Evolutionary conservation across 2,797 vertebrate species (phyloP).

Genomic region (Enteromius argenteus): DNA sequence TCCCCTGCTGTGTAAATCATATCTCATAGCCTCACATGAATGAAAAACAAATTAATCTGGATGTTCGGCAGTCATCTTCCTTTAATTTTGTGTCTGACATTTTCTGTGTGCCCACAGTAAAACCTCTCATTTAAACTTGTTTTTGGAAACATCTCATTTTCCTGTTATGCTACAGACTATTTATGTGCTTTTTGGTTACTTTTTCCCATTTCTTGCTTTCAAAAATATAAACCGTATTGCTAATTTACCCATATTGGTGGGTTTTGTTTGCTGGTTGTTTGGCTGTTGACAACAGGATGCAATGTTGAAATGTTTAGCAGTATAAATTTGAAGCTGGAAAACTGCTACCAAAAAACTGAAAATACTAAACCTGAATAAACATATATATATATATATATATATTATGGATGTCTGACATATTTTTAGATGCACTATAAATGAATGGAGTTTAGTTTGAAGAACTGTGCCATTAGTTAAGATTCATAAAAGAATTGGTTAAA

Average conservation of each 20-base stretch:
- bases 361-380: too few relatives aligned
- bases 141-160: slow-evolving; percentile 31
- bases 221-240: background rate
- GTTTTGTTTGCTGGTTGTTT: background rate
- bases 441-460: background rate
- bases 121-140: slow-evolving; percentile 32
- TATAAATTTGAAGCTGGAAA: background rate
- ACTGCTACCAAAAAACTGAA: background rate
- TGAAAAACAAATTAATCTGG: slow-evolving; percentile 29
- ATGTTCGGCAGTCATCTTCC: slow-evolving; percentile 22
- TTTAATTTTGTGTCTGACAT: slow-evolving; percentile 10
- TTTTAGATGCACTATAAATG: background rate
- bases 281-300: background rate
- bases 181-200: background rate
- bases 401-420: background rate
- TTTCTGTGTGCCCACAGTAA: slow-evolving; percentile 29
- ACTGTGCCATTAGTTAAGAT: background rate
- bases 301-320: background rate
- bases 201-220: background rate
- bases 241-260: background rate
- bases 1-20: slow-evolving; percentile 36
- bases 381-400: too few relatives aligned
- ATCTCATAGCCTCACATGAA: slow-evolving; percentile 14
- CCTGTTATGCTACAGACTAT: background rate
- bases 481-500: background rate